Percentiles rank a stretch among this genome's conserved stretches.
phyloP scores from a whole-genome alignment of 1,140 invertebrate species.

The Potamilus streckersoni region DNA sequence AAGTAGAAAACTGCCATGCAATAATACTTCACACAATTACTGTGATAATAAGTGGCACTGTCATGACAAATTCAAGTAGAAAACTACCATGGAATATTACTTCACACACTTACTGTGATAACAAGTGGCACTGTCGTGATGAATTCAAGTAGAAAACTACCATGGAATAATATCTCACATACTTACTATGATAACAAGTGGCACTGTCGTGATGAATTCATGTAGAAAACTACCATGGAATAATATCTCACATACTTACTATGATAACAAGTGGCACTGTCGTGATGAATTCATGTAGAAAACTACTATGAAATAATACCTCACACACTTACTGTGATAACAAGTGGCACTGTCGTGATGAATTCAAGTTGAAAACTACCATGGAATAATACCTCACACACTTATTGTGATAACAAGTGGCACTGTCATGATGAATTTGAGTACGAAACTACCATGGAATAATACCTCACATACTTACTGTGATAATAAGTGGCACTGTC shows the following conservation, averaged over 20 bases:
- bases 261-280: conserved; percentile 94
- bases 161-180: conserved; percentile 91
- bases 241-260: conserved; percentile 92
- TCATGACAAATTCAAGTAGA: conserved; percentile 93
- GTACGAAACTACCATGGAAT: conserved; percentile 90
- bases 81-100: conserved; percentile 93
- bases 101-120: conserved; percentile 92
- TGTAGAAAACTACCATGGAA: conserved; percentile 93
- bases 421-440: conserved; percentile 94
- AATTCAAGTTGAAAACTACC: conserved; percentile 95
- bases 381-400: conserved; percentile 90
- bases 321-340: conserved; percentile 94
- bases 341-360: conserved; percentile 93
- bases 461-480: conserved; percentile 94
- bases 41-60: conserved; percentile 92
- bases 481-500: conserved; percentile 92
- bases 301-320: conserved; percentile 91
- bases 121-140: conserved; percentile 95
- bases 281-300: conserved; percentile 93
- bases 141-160: conserved; percentile 93
- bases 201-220: conserved; percentile 93
- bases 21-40: conserved; percentile 93
- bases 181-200: conserved; percentile 93
- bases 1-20: conserved; percentile 93
- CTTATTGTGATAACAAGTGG: conserved; percentile 94